phyloP scores from a whole-genome alignment of 2,113 vertebrate species.

The Archilochus colubris region DNA sequence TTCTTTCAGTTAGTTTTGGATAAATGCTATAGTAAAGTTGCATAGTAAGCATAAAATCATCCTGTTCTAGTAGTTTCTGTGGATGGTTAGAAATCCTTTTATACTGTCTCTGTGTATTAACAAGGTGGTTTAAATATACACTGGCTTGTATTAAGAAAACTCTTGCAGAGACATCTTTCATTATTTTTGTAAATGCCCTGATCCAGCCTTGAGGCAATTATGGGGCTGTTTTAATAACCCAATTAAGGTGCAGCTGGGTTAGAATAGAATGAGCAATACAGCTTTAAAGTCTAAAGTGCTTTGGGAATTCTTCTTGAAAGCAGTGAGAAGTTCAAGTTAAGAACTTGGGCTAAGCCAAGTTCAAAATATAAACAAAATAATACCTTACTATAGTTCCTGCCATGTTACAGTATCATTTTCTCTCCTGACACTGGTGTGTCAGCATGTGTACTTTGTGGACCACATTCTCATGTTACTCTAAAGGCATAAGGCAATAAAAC shows the following conservation, averaged over 20 bases:
- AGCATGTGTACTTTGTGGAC: not conserved
- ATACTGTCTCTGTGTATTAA: not conserved
- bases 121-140: not conserved
- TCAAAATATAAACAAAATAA: conserved; percentile 31
- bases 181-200: conserved; percentile 8
- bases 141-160: not conserved
- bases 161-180: conserved; percentile 8
- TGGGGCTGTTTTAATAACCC: not conserved
- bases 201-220: not conserved
- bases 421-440: not conserved
- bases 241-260: conserved; percentile 30
- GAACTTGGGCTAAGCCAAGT: not conserved
- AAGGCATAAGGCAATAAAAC: not conserved
- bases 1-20: conserved; percentile 39
- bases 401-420: not conserved
- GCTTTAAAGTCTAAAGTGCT: conserved; percentile 9
- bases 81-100: not conserved
- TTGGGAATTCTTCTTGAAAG: conserved; percentile 20
- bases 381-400: not conserved
- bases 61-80: not conserved
- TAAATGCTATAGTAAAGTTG: conserved; percentile 39
- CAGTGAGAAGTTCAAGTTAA: not conserved
- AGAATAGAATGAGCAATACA: conserved; percentile 10
- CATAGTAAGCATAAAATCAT: conserved; percentile 19
- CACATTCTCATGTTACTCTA: not conserved